These are phyloP conservation scores for Drosophila tsacasi DNA, from an alignment of 1,140 invertebrate genomes.

Conservation along the genomic window DNA sequence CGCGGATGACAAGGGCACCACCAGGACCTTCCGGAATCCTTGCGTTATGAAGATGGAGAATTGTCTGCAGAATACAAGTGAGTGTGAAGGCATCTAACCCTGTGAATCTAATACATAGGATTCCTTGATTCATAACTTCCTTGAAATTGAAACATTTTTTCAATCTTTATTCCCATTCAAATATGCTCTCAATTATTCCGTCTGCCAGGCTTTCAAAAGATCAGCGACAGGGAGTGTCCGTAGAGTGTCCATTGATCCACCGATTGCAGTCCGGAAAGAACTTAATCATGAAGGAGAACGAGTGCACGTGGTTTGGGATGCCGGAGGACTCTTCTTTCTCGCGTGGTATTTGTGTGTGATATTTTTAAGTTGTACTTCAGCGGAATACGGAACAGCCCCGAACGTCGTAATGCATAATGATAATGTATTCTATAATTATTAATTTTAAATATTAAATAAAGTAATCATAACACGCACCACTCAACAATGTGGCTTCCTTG, in stretches of 20 bases:
- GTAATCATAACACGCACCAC: slow-evolving; percentile 60
- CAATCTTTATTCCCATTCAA: not conserved
- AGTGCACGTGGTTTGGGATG: slow-evolving; percentile 24
- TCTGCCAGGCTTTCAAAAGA: slow-evolving; percentile 77
- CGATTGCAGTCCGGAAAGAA: slow-evolving; percentile 36
- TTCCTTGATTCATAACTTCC: not conserved
- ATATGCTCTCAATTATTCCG: not conserved
- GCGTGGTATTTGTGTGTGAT: slow-evolving; percentile 84
- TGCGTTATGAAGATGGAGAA: slow-evolving; percentile 84
- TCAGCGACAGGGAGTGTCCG: slow-evolving; percentile 80
- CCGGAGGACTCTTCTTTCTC: slow-evolving; percentile 54
- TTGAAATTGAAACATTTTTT: not conserved
- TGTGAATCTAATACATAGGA: not conserved
- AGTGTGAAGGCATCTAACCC: slow-evolving; percentile 33
- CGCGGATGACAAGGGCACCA: slow-evolving; percentile 78
- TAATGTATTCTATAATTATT: slow-evolving; percentile 79
- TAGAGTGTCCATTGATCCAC: slow-evolving; percentile 49
- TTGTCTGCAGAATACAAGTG: slow-evolving; percentile 78
- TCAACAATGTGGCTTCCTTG: slow-evolving; percentile 23
- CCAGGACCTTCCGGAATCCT: slow-evolving; percentile 76
- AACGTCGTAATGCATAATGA: slow-evolving; percentile 66
- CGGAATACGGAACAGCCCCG: slow-evolving; percentile 67
- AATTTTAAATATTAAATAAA: slow-evolving; percentile 78
- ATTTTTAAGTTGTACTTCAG: slow-evolving; percentile 83
- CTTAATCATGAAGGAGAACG: slow-evolving; percentile 53